phyloP scores from a whole-genome alignment of 2,113 vertebrate species.

The Stegostoma tigrinum region DNA sequence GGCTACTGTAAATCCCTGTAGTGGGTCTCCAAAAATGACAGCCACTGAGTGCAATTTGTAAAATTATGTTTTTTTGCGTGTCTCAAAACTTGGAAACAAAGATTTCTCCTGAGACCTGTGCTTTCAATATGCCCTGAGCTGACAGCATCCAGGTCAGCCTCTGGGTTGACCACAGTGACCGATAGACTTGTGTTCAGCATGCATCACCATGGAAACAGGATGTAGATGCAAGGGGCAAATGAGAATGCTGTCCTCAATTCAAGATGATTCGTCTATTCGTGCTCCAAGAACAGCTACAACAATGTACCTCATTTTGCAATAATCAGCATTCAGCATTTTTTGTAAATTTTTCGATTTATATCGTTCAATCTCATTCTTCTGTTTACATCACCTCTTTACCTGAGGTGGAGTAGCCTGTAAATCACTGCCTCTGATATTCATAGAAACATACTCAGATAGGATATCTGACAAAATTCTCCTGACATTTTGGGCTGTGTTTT shows the following conservation, averaged over 20 bases:
- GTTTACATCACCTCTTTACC: background rate
- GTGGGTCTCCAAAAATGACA: background rate
- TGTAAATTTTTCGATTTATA: background rate
- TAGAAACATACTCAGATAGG: background rate
- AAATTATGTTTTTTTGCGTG: background rate
- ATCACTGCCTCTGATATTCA: slow-evolving; percentile 8
- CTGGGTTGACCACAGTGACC: background rate
- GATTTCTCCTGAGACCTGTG: background rate
- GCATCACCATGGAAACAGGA: background rate
- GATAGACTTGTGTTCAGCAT: background rate
- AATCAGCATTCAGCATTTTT: background rate
- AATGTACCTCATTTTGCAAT: slow-evolving; percentile 30
- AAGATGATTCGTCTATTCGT: background rate
- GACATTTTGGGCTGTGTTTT: slow-evolving; percentile 1
- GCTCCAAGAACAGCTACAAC: background rate
- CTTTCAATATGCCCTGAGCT: background rate
- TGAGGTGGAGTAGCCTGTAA: background rate
- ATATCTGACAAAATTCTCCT: background rate
- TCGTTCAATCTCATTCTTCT: background rate
- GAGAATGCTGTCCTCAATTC: background rate
- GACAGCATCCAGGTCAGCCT: background rate
- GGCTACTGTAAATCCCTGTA: slow-evolving; percentile 6
- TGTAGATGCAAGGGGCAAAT: slow-evolving; percentile 5
- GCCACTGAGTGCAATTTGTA: background rate
- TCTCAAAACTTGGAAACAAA: background rate